phyloP scores from a whole-genome alignment of 2,797 vertebrate species.

The Sciurus carolinensis region DNA sequence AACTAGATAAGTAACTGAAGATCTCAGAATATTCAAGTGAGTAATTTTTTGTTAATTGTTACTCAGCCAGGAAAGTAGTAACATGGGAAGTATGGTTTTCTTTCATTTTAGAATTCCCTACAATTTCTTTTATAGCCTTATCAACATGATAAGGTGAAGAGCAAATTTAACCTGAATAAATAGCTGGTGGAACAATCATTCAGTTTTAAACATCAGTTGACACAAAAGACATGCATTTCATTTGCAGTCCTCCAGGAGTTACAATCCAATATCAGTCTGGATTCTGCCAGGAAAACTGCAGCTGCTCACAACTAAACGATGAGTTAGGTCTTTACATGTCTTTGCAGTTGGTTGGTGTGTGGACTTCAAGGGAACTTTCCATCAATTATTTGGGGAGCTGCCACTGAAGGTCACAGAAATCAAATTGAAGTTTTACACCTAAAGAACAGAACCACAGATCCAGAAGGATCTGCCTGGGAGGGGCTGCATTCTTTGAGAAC shows the following conservation, averaged over 20 bases:
- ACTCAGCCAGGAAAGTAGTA: not conserved
- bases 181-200: conserved; percentile 20
- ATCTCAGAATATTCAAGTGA: not conserved
- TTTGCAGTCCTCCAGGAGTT: not conserved
- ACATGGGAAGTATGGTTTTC: not conserved
- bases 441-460: not conserved
- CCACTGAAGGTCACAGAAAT: not conserved
- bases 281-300: conserved; percentile 36
- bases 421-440: not conserved
- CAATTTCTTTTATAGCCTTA: not conserved
- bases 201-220: not conserved
- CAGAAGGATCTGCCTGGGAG: not conserved
- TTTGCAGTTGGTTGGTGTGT: not conserved
- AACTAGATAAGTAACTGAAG: not conserved
- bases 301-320: not conserved
- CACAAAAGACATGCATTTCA: not conserved
- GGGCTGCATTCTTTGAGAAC: not conserved
- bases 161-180: not conserved
- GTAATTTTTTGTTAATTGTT: not conserved
- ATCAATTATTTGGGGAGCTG: not conserved
- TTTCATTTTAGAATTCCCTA: not conserved
- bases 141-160: not conserved
- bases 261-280: not conserved
- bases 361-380: not conserved
- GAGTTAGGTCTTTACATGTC: not conserved